A percentile compares a stretch with the other conserved stretches of the same genome.
Conservation (phyloP, 1,140 invertebrate genomes). For the Cydia pomonella region DNA sequence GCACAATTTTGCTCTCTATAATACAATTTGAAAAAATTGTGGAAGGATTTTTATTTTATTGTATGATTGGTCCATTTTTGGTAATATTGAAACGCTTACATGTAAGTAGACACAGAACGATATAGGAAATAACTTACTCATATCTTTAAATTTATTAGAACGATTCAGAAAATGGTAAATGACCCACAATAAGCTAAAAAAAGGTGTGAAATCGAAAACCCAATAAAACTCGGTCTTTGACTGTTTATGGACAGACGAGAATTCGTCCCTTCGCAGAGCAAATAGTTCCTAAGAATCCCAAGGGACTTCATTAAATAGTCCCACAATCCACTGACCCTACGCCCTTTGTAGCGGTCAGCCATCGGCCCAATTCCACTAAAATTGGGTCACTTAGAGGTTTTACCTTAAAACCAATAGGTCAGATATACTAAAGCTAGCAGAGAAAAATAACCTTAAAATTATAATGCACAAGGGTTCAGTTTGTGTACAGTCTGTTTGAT, state of each 20-base stretch:
- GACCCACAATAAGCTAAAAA: no score
- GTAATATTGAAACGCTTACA: no score
- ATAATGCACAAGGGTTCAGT: neutral
- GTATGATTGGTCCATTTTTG: no score
- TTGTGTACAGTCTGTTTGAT: neutral
- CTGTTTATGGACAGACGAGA: neutral
- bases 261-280: neutral
- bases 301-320: conserved; percentile 11
- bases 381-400: neutral
- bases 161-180: no score
- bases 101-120: no score
- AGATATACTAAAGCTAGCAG: neutral
- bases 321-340: neutral
- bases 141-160: no score
- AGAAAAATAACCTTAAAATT: neutral
- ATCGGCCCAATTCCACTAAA: conserved; percentile 5
- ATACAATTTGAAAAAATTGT: no score
- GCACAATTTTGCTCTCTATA: no score
- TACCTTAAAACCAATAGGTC: neutral
- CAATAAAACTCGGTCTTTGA: no score
- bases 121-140: no score
- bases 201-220: no score
- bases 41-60: no score
- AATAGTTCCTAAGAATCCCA: neutral
- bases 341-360: conserved; percentile 2